Evolutionary conservation across 2,797 vertebrate genomes (phyloP).

Genomic region (Phrynocephalus guinanensis): DNA sequence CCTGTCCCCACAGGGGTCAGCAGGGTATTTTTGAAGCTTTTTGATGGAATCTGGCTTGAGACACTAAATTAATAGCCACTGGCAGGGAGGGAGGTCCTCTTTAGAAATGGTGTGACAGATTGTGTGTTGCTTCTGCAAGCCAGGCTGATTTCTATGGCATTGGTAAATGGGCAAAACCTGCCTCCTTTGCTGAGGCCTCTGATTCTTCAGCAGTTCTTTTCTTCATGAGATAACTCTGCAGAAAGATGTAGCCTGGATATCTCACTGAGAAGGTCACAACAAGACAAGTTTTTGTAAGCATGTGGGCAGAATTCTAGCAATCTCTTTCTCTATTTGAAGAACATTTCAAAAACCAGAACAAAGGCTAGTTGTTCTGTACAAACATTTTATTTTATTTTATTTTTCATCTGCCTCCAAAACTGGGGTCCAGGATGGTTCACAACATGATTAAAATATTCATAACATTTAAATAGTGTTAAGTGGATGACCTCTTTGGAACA

Average conservation of each 20-base stretch:
- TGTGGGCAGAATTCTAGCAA: not conserved
- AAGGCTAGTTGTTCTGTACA: too few species aligned
- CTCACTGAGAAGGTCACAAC: not conserved
- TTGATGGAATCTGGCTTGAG: conserved; percentile 3
- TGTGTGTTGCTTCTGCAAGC: conserved; percentile 25
- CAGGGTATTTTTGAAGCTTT: conserved; percentile 18
- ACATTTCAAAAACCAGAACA: not conserved
- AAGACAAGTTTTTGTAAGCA: not conserved
- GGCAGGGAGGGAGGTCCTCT: conserved; percentile 3
- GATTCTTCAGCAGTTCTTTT: not conserved
- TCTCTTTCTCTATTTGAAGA: not conserved
- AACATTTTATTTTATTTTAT: too few species aligned
- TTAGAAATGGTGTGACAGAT: conserved; percentile 21
- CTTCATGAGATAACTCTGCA: not conserved
- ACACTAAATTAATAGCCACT: conserved; percentile 34
- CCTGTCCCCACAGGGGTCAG: conserved; percentile 15
- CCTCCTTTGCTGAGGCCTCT: conserved; percentile 29
- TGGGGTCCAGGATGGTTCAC: too few species aligned
- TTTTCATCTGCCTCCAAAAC: too few species aligned
- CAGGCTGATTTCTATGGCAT: conserved; percentile 12
- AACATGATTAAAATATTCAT: too few species aligned
- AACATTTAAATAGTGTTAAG: too few species aligned
- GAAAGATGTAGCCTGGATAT: not conserved
- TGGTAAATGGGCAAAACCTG: conserved; percentile 8
- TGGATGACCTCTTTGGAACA: too few species aligned